Base-by-base conservation (phyloP, 2,888 invertebrate species). In the Stratiomys singularior region DNA sequence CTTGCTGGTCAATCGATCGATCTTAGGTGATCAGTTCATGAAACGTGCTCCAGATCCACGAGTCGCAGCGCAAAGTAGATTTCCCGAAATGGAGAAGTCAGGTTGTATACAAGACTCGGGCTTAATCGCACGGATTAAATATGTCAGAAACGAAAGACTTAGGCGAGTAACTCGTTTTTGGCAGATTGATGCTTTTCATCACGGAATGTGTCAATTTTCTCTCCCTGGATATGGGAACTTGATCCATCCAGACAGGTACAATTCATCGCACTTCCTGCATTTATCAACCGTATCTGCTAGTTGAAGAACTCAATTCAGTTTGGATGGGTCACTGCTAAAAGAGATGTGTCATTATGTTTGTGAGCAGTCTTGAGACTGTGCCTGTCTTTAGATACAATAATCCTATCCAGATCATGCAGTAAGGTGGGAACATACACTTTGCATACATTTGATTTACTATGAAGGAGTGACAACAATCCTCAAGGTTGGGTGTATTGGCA, bases 61-160 rank as follows among this genome's bases (percentile, higher is more conserved):
- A 27, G 64, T 58, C 25, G 76, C 60, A 58, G 60, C 69, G 69
- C 28, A 58, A 44, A 60, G 46, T 72, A 21, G 72, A 52, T 66
- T 56, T 77, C 72, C 72, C 47, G 64, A 78, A 78, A 78, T 78
- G 78, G 78, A 76, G 77, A 78, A 78, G 30, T 72, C 77, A 78
- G 63, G 71, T 78, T 67, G 72, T 37, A 76, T 21, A 25, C 30
- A 23, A 37, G 30, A 72, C 72, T 27, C 72, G n/a, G n/a, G 23
- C 44, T 9, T 44, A 18, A 44, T 44, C 23, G 69, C 25, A 13
- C 13, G 46, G 69, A 21, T 27, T 23, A 69, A 69, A 47, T 25
- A 60, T 69, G 69, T 23, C 11, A 2, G 37, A 69, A 47, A 69
- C 69, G 69, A 69, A 69, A 69, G 69, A 69, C 69, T 47, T 46